Conservation (phyloP, 2,113 vertebrate genomes). For the Tragelaphus buxtoni region DNA sequence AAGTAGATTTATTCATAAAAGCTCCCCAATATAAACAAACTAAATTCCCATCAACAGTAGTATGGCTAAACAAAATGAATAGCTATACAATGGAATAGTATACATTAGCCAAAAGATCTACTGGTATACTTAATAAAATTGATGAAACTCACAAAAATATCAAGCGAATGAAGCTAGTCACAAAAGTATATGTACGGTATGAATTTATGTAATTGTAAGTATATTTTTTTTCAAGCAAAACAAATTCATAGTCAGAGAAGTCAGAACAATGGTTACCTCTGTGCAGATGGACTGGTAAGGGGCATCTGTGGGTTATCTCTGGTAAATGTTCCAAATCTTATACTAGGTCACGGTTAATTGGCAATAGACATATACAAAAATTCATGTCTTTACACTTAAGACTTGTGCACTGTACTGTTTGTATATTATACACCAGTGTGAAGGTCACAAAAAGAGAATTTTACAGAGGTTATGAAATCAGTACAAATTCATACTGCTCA, state of each 20-base stretch:
- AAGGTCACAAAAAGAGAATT: not conserved
- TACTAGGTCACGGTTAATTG: not conserved
- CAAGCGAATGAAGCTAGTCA: not conserved
- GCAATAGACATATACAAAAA: not conserved
- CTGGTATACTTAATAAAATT: not conserved
- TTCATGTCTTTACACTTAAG: not conserved
- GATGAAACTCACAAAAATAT: not conserved
- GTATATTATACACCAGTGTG: not conserved
- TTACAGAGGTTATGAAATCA: not conserved
- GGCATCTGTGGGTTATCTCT: not conserved
- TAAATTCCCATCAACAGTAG: not conserved
- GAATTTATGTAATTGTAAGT: not conserved
- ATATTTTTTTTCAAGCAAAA: not conserved
- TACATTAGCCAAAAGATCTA: not conserved
- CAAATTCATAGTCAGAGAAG: not conserved
- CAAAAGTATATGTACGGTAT: not conserved
- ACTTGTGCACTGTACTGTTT: not conserved
- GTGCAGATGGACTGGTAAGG: not conserved
- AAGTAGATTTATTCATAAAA: not conserved
- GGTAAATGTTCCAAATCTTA: not conserved
- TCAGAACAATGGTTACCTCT: not conserved
- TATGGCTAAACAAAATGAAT: not conserved
- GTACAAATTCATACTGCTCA: not conserved
- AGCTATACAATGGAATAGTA: not conserved
- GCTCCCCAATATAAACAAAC: not conserved